These are phyloP conservation scores for Drosophila ananassae DNA, from an alignment of 1,140 invertebrate species.

Conservation along the genomic window DNA sequence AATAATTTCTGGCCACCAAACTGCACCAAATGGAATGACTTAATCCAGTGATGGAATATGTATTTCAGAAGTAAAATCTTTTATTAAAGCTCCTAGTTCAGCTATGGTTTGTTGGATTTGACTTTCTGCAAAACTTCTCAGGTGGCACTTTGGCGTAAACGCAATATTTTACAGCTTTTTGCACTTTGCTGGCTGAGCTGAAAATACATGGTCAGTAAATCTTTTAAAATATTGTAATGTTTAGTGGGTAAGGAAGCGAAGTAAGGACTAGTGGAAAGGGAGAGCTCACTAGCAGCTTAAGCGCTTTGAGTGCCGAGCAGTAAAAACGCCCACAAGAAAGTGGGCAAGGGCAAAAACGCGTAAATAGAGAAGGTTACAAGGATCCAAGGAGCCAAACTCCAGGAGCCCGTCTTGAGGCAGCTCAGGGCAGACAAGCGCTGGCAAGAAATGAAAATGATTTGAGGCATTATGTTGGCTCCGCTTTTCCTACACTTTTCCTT, in stretches of 20 bases:
- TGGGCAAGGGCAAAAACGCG: slow-evolving; percentile 17
- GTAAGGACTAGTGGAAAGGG: not conserved
- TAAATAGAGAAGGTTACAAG: slow-evolving; percentile 35
- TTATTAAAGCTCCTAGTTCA: slow-evolving; percentile 42
- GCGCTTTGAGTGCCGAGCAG: slow-evolving; percentile 62
- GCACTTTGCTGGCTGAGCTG: slow-evolving; percentile 67
- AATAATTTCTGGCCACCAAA: slow-evolving; percentile 8
- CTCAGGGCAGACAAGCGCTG: slow-evolving; percentile 61
- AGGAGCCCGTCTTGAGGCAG: slow-evolving; percentile 36
- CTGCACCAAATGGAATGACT: slow-evolving; percentile 7
- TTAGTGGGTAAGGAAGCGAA: slow-evolving; percentile 1
- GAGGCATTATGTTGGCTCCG: slow-evolving; percentile 66
- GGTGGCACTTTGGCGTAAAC: slow-evolving; percentile 59
- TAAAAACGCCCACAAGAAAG: slow-evolving; percentile 62
- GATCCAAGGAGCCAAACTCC: slow-evolving; percentile 4
- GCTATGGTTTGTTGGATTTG: slow-evolving; percentile 56
- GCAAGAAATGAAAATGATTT: slow-evolving; percentile 80
- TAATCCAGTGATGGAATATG: not conserved
- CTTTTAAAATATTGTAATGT: slow-evolving; percentile 81
- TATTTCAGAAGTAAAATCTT: slow-evolving; percentile 14
- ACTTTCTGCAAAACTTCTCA: slow-evolving; percentile 56
- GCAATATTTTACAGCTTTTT: slow-evolving; percentile 78
- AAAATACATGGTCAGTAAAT: slow-evolving; percentile 75
- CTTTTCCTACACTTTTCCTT: slow-evolving; percentile 23
- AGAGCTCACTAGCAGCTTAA: slow-evolving; percentile 44